These are phyloP conservation scores for Eucera pruinosa DNA, from an alignment of 2,888 invertebrate genomes.

Conservation along the genomic window DNA sequence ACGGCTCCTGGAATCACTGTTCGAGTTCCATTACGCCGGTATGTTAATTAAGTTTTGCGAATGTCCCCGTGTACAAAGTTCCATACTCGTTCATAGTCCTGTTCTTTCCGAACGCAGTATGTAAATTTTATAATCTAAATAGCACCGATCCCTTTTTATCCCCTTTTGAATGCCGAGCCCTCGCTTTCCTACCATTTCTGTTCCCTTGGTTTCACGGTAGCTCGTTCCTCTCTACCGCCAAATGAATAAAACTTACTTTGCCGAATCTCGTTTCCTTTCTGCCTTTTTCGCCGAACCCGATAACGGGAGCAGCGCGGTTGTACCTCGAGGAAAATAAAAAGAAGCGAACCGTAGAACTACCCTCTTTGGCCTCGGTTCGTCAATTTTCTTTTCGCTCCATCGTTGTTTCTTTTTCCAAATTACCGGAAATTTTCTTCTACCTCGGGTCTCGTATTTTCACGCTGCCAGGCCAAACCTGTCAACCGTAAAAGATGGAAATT, in stretches of 20 bases:
- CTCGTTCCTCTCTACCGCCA: background rate
- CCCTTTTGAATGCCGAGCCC: too few species aligned
- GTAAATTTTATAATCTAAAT: background rate
- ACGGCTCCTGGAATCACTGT: background rate
- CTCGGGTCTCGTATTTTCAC: background rate
- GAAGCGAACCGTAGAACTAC: conserved; percentile 3
- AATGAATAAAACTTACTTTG: conserved; percentile 18
- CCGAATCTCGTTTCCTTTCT: conserved; percentile 1
- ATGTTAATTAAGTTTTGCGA: conserved; percentile 17
- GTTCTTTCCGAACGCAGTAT: background rate
- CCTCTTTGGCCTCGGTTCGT: background rate
- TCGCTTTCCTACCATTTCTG: too few species aligned
- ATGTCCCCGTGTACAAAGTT: background rate
- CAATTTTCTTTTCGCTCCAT: conserved; percentile 2
- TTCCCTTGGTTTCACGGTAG: too few species aligned
- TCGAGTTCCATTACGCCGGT: conserved; percentile 13
- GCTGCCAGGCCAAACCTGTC: too few species aligned
- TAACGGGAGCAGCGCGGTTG: background rate
- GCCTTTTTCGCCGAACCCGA: conserved; percentile 14
- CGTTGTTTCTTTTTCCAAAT: background rate
- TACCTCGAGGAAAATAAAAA: conserved; percentile 21
- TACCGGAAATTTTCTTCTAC: background rate
- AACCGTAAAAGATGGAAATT: conserved; percentile 20
- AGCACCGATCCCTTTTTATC: background rate
- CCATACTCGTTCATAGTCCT: background rate